phyloP scores from a whole-genome alignment of 2,113 vertebrate genomes.

The Ameiurus melas region DNA sequence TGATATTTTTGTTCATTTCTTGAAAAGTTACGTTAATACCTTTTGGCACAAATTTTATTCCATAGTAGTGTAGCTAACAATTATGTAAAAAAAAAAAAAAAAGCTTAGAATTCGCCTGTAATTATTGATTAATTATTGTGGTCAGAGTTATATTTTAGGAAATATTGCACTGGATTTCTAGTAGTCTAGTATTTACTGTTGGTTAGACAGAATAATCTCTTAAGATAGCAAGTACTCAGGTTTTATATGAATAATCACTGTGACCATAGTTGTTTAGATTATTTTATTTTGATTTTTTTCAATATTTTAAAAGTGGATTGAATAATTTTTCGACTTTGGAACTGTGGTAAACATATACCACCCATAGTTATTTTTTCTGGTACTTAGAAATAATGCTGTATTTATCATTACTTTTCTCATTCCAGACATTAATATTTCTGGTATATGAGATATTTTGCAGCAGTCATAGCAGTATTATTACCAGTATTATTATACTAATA shows the following conservation, averaged over 20 bases:
- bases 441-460: background rate
- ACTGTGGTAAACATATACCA: background rate
- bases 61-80: background rate
- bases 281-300: background rate
- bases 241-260: background rate
- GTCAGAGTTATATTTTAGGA: background rate
- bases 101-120: background rate
- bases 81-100: background rate
- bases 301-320: too few relatives aligned
- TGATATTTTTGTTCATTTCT: too few relatives aligned
- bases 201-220: background rate
- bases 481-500: background rate
- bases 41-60: too few relatives aligned
- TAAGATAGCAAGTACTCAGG: background rate
- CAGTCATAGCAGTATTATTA: background rate
- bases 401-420: background rate
- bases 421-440: background rate
- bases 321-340: too few relatives aligned
- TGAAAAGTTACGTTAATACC: too few relatives aligned
- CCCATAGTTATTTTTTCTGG: background rate
- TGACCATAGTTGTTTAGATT: background rate
- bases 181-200: too few relatives aligned
- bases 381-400: background rate
- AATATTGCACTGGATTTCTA: too few relatives aligned
- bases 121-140: background rate